Evolutionary conservation across 2,888 invertebrate species (phyloP).

Genomic region (Tipula unca): DNA sequence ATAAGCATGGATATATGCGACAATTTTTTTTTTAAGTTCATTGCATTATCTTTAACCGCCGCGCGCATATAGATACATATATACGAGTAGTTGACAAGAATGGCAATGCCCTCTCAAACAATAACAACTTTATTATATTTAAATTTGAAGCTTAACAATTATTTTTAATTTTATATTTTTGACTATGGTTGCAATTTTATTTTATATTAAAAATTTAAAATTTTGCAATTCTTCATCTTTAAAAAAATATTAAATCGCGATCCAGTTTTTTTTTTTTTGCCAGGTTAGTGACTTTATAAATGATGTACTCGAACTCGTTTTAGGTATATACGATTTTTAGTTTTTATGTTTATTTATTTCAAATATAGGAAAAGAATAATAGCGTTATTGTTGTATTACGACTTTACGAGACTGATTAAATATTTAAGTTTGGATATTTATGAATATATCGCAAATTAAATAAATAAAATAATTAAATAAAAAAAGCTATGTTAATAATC

Average conservation of each 20-base stretch:
- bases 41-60: not conserved
- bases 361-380: not conserved
- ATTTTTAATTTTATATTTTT: not conserved
- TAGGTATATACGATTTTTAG: not conserved
- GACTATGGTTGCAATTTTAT: not conserved
- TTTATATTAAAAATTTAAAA: not conserved
- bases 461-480: not conserved
- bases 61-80: not conserved
- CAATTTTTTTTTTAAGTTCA: not conserved
- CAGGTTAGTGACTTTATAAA: not conserved
- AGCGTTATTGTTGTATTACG: not conserved
- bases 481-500: not conserved
- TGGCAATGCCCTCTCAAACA: not conserved
- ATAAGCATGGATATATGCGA: not conserved
- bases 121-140: not conserved
- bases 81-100: not conserved
- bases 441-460: not conserved
- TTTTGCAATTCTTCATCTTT: constrained; percentile 14
- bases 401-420: not conserved
- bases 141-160: not conserved
- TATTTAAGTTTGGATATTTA: not conserved
- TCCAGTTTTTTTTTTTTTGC: not conserved
- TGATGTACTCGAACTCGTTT: no score
- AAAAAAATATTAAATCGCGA: not conserved
- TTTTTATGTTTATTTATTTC: not conserved